Conservation (phyloP, 1,140 invertebrate species). For the Metaphire vulgaris region DNA sequence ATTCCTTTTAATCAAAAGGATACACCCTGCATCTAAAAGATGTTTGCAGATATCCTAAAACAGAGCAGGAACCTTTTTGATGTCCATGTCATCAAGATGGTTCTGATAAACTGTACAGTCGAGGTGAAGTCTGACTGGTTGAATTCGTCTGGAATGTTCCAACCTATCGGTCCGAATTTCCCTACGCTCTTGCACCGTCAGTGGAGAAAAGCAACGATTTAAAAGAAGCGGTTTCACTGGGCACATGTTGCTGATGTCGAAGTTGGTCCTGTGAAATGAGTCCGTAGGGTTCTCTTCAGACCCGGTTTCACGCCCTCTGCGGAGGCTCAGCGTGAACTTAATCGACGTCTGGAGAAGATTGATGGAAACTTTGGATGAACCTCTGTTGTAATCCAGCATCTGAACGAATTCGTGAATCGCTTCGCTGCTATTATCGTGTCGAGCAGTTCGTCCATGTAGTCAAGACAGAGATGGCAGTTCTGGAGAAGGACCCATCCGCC, state of each 20-base stretch:
- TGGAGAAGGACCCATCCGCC: slow-evolving; percentile 56
- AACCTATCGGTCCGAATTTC: slow-evolving; percentile 90
- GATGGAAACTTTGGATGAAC: slow-evolving; percentile 89
- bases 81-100: slow-evolving; percentile 93
- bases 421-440: slow-evolving; percentile 51
- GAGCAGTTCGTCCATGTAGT: slow-evolving; percentile 77
- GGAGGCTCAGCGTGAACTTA: slow-evolving; percentile 98
- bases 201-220: slow-evolving; percentile 81
- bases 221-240: slow-evolving; percentile 92
- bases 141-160: slow-evolving; percentile 97
- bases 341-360: slow-evolving; percentile 84
- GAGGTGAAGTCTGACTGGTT: slow-evolving; percentile 95
- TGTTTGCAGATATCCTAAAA: too few species aligned
- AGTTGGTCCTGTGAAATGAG: slow-evolving; percentile 83
- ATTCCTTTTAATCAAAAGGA: too few species aligned
- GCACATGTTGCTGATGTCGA: slow-evolving; percentile 83
- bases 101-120: slow-evolving; percentile 94
- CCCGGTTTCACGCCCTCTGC: slow-evolving; percentile 75
- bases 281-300: slow-evolving; percentile 74
- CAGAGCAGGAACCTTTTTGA: slow-evolving; percentile 86
- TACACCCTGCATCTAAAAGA: too few species aligned
- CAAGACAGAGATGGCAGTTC: slow-evolving; percentile 54
- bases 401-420: slow-evolving; percentile 4
- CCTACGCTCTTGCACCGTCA: slow-evolving; percentile 65
- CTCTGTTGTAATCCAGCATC: slow-evolving; percentile 89